phyloP scores from a whole-genome alignment of 2,113 vertebrate species.

The Anolis sagrei region DNA sequence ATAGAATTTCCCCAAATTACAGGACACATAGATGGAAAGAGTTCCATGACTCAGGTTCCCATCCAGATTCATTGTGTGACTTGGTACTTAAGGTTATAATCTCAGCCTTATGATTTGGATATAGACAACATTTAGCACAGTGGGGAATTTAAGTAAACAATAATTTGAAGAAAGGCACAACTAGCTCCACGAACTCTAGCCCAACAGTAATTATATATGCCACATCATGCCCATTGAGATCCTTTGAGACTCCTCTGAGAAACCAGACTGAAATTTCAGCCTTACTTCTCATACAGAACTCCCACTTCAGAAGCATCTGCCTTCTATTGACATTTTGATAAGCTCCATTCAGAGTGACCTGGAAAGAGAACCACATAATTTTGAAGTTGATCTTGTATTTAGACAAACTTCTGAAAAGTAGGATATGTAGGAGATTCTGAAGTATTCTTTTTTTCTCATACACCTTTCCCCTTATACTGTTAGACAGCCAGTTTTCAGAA shows the following conservation, averaged over 20 bases:
- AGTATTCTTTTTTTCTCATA: conserved; percentile 31
- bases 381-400: not conserved
- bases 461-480: conserved; percentile 33
- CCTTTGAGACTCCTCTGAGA: conserved; percentile 5
- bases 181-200: conserved; percentile 15
- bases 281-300: not conserved
- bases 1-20: not conserved
- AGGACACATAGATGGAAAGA: not conserved
- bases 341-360: conserved; percentile 19
- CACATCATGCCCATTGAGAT: conserved; percentile 23
- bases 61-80: conserved; percentile 24
- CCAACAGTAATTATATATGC: conserved; percentile 13
- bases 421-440: conserved; percentile 31
- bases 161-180: conserved; percentile 27
- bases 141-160: conserved; percentile 31
- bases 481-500: not conserved
- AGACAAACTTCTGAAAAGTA: not conserved
- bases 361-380: not conserved
- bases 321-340: conserved; percentile 26
- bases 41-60: conserved; percentile 15
- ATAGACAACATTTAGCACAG: conserved; percentile 38
- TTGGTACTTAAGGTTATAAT: conserved; percentile 35
- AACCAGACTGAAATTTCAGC: not conserved
- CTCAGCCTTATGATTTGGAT: conserved; percentile 13
- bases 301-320: not conserved